Percentiles rank a stretch among this genome's conserved stretches.
These are phyloP conservation scores for Tenualosa ilisha DNA, from an alignment of 2,797 vertebrate species.

Conservation along the genomic window DNA sequence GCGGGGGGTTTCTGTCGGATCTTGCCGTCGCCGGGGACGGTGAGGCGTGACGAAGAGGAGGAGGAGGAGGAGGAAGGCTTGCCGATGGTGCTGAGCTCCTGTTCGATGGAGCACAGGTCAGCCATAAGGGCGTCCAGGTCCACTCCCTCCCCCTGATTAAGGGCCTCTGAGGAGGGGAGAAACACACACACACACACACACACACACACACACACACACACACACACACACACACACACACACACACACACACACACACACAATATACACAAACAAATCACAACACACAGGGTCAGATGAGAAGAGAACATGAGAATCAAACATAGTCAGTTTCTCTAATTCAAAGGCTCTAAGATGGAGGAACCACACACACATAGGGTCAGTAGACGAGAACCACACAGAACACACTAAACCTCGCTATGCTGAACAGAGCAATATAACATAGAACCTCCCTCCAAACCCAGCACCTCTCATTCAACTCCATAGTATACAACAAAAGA, in stretches of 20 bases:
- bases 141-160: conserved; percentile 93
- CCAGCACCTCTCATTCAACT: too few relatives aligned
- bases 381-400: too few relatives aligned
- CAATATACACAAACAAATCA: not conserved
- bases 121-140: conserved; percentile 97
- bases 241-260: not conserved
- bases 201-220: not conserved
- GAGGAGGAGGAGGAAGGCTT: conserved; percentile 66
- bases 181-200: not conserved
- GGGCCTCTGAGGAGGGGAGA: conserved; percentile 80
- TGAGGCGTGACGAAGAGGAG: conserved; percentile 67
- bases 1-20: conserved; percentile 77
- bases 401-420: too few relatives aligned
- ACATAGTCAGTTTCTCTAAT: too few relatives aligned
- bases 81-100: conserved; percentile 89
- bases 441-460: too few relatives aligned
- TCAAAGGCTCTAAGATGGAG: too few relatives aligned
- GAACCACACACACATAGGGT: too few relatives aligned
- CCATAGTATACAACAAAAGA: too few relatives aligned
- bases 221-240: not conserved
- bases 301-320: too few relatives aligned
- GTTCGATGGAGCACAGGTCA: conserved; percentile 95
- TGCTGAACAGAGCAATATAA: too few relatives aligned
- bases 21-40: conserved; percentile 66
- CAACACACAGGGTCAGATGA: too few relatives aligned